These are phyloP conservation scores for Tricholaema leucomelas DNA, from an alignment of 2,113 vertebrate genomes.

Conservation along the genomic window DNA sequence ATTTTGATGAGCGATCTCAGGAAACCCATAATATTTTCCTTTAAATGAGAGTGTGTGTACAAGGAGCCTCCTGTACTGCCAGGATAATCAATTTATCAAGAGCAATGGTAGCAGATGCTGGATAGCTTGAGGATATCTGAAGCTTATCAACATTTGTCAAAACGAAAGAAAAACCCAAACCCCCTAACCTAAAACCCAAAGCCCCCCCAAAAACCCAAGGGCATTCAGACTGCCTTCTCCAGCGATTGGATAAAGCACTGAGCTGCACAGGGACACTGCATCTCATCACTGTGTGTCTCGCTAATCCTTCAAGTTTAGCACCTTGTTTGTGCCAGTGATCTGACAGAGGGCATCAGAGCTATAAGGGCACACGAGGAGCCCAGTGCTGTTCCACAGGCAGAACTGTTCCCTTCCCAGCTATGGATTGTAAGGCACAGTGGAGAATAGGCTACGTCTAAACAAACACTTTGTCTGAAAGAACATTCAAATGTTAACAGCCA, in stretches of 20 bases:
- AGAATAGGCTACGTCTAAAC: background rate
- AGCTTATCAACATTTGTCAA: background rate
- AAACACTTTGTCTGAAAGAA: background rate
- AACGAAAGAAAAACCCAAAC: background rate
- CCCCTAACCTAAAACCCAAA: background rate
- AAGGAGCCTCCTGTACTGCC: background rate
- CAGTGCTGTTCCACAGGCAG: background rate
- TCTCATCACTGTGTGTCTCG: background rate
- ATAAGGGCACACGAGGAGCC: accelerated
- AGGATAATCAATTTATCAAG: background rate
- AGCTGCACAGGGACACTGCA: background rate
- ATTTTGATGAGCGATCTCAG: background rate
- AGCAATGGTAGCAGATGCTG: background rate
- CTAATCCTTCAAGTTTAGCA: background rate
- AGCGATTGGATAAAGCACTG: background rate
- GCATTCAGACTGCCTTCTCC: background rate
- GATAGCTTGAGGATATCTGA: background rate
- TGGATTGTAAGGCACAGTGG: background rate
- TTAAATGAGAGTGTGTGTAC: background rate
- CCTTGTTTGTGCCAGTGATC: background rate
- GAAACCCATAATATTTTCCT: background rate
- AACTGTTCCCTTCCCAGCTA: background rate
- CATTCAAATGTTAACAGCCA: background rate
- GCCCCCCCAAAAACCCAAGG: background rate
- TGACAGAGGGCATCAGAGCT: background rate